Base-by-base conservation (phyloP, 2,888 invertebrate species). In the Microctonus hyperodae region DNA sequence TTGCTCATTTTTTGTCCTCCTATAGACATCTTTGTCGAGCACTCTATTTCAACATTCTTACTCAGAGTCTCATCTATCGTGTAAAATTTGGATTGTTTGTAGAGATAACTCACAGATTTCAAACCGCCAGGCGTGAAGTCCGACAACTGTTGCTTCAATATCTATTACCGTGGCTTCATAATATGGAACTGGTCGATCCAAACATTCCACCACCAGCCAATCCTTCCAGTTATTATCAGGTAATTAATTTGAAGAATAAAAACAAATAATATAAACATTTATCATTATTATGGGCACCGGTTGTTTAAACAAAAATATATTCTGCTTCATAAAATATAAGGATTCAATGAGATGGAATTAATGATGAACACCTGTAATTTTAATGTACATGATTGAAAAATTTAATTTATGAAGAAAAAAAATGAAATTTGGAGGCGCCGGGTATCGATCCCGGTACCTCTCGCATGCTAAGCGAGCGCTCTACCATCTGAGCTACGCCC, bases 171-270 rank as follows among this genome's bases (percentile, higher is more conserved):
- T 99, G 99, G 99, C 88, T 99, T 65, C 94, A 97, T 81, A 99
- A 99, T 86, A 96, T 99, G 91, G 98, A 99, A 85, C 88, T 99
- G 70, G 96, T 98, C 4, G 98, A 99, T 82, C 96, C 97, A 16
- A 95, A 96, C 80, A 93, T 97, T 69, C 96, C 96, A n/a, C 95
- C 96, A 0, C 87, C 88, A 6, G 91, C 92, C 35, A 93, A 93
- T 83, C 92, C 93, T 1, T 87, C 93, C 64, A 92, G 92, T 23
- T 93, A 93, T 81, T 94, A 93, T 80, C 94, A 94, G 90, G 93
- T 93, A 83, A 79, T 78, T 63, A 20, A 33, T 23, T 2, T 11
- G 4, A 22, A 2, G 23, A 13, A 25, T 7, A 50, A 50, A 22
- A 20, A 48, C 1, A n/a, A 2, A n/a, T n/a, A n/a, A n/a, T n/a